phyloP scores from a whole-genome alignment of 2,113 vertebrate genomes.

The Trichechus manatus region DNA sequence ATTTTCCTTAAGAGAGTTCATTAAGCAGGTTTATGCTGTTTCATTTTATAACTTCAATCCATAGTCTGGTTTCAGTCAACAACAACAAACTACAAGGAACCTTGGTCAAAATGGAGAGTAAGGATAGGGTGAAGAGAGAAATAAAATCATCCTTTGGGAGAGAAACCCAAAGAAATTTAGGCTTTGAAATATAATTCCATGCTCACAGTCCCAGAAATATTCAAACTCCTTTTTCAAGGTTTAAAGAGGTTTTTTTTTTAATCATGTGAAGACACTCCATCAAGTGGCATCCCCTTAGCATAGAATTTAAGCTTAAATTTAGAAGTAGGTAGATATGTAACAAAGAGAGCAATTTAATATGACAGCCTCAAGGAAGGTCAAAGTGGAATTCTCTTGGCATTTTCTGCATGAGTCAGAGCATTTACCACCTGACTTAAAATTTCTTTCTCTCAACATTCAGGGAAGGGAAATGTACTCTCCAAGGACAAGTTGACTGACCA shows the following conservation, averaged over 20 bases:
- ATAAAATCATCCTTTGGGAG: background rate
- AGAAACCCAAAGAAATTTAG: background rate
- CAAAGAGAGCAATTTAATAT: slow-evolving; percentile 46
- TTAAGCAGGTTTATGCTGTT: background rate
- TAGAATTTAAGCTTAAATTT: slow-evolving; percentile 61
- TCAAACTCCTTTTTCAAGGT: background rate
- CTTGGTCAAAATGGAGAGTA: background rate
- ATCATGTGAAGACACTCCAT: background rate
- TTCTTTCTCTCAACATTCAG: background rate
- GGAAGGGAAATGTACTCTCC: background rate
- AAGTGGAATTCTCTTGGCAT: background rate
- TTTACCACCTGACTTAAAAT: background rate
- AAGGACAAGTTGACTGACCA: background rate
- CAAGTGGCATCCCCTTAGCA: slow-evolving; percentile 19
- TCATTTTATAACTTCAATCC: background rate
- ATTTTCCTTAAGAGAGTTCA: slow-evolving; percentile 4
- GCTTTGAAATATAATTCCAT: background rate
- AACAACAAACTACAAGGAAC: background rate
- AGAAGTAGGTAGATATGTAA: slow-evolving; percentile 4
- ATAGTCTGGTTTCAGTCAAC: background rate
- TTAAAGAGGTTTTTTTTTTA: slow-evolving; percentile 13
- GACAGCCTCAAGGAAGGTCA: slow-evolving; percentile 26
- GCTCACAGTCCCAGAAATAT: background rate
- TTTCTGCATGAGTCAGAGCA: background rate
- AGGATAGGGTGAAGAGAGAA: background rate